These are phyloP conservation scores for Oncorhynchus clarkii DNA, from an alignment of 2,113 vertebrate species.

Conservation along the genomic window DNA sequence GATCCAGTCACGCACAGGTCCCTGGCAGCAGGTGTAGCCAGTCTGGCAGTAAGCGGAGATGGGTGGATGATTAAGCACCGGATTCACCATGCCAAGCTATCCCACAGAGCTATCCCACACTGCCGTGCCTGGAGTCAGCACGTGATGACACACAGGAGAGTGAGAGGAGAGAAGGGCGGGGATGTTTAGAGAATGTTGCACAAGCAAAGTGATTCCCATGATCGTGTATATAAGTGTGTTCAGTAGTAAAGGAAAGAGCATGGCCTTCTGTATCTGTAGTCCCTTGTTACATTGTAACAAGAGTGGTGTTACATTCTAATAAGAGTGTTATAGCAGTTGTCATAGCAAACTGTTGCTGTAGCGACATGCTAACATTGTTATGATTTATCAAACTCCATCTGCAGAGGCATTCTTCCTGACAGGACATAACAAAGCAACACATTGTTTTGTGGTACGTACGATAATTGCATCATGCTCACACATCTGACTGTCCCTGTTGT, in stretches of 20 bases:
- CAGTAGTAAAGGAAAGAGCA: not conserved
- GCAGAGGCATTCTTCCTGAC: slow-evolving; percentile 31
- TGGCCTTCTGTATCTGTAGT: not conserved
- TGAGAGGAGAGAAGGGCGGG: not conserved
- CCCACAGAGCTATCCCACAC: slow-evolving; percentile 27
- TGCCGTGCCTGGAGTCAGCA: slow-evolving; percentile 44
- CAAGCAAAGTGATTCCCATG: not conserved
- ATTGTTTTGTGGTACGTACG: not conserved
- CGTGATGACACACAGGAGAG: slow-evolving; percentile 24
- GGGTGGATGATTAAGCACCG: slow-evolving; percentile 21
- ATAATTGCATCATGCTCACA: slow-evolving; percentile 2
- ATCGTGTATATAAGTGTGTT: no score
- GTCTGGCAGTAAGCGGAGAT: slow-evolving; percentile 13
- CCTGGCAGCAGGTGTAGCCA: slow-evolving; percentile 7
- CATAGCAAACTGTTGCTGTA: slow-evolving; percentile 11
- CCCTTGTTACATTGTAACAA: not conserved
- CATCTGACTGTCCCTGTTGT: not conserved
- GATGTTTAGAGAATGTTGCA: slow-evolving; percentile 9
- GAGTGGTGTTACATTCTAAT: not conserved
- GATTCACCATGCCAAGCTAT: slow-evolving; percentile 16
- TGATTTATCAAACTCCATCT: no score
- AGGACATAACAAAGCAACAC: slow-evolving; percentile 1
- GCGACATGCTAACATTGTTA: no score
- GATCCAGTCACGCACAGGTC: not conserved
- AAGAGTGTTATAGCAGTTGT: slow-evolving; percentile 23